These are phyloP conservation scores for Bombycilla garrulus DNA, from an alignment of 2,113 vertebrate genomes.

Conservation along the genomic window DNA sequence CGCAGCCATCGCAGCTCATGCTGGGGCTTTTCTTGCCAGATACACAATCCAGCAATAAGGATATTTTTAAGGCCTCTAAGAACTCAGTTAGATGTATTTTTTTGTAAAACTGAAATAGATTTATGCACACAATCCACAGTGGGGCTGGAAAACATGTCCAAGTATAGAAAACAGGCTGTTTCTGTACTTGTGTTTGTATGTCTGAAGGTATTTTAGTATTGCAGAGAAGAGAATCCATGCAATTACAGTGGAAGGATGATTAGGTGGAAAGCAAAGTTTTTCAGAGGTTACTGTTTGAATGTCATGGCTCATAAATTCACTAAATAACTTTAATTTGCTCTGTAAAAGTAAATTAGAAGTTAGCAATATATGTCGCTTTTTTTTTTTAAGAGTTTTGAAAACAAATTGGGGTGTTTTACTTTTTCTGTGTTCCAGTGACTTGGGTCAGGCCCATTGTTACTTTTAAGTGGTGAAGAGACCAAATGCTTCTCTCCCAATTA, in stretches of 20 bases:
- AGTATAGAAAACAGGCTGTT: background rate
- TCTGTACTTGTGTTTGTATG: background rate
- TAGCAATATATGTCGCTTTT: background rate
- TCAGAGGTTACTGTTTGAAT: background rate
- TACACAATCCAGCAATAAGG: background rate
- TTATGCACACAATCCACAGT: background rate
- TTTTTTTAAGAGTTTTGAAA: background rate
- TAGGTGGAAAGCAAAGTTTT: background rate
- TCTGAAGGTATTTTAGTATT: background rate
- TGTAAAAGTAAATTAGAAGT: background rate
- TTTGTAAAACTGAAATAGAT: background rate
- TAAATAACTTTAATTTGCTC: background rate
- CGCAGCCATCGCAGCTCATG: background rate
- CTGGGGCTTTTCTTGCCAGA: background rate
- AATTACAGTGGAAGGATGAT: background rate
- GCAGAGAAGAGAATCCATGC: background rate
- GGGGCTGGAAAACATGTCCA: background rate
- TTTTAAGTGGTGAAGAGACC: background rate
- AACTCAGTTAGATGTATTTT: background rate
- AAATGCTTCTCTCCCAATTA: background rate
- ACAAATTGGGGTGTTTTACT: background rate
- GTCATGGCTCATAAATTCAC: background rate
- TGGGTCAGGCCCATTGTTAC: background rate
- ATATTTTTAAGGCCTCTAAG: background rate
- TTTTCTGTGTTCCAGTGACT: background rate